phyloP scores from a whole-genome alignment of 92 coral and sea anemone genomes.

The Epizoanthus fatuus region DNA sequence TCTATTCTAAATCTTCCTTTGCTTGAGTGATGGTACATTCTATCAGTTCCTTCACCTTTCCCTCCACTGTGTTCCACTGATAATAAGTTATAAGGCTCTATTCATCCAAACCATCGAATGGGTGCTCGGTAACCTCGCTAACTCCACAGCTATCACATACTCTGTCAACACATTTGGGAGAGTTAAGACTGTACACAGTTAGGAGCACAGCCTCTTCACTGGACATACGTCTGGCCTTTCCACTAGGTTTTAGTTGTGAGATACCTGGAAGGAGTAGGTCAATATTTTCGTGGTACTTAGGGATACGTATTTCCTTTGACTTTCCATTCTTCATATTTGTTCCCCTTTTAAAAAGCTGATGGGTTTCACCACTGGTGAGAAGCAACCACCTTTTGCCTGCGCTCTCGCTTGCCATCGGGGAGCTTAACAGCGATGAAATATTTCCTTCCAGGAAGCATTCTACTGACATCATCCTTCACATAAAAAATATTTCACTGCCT shows the following conservation, averaged over 20 bases:
- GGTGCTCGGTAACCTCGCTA: constrained; percentile 8
- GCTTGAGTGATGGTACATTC: constrained; percentile 50
- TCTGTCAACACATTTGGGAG: constrained; percentile 61
- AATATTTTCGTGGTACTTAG: too few species aligned
- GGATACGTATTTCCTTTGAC: constrained; percentile 51
- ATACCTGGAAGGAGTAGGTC: constrained; percentile 61
- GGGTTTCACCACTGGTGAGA: constrained; percentile 44
- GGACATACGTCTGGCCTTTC: background rate
- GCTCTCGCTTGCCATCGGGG: constrained; percentile 58
- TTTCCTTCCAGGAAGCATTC: constrained; percentile 70
- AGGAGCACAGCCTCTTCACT: constrained; percentile 52
- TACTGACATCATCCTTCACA: constrained; percentile 69
- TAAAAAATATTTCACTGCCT: constrained; percentile 47
- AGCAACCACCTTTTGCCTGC: constrained; percentile 53
- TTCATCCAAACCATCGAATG: constrained; percentile 17
- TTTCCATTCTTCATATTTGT: constrained; percentile 43
- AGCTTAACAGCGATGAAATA: constrained; percentile 58
- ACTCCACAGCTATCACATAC: constrained; percentile 62
- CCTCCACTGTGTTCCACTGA: constrained; percentile 73
- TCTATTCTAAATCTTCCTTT: constrained; percentile 49
- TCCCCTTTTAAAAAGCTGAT: constrained; percentile 53
- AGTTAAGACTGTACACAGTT: constrained; percentile 68
- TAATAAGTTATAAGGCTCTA: constrained; percentile 48
- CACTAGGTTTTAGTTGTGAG: constrained; percentile 50
- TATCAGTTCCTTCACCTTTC: constrained; percentile 56